Conservation (phyloP, 1,140 invertebrate species). For the Plectrocnemia conspersa region DNA sequence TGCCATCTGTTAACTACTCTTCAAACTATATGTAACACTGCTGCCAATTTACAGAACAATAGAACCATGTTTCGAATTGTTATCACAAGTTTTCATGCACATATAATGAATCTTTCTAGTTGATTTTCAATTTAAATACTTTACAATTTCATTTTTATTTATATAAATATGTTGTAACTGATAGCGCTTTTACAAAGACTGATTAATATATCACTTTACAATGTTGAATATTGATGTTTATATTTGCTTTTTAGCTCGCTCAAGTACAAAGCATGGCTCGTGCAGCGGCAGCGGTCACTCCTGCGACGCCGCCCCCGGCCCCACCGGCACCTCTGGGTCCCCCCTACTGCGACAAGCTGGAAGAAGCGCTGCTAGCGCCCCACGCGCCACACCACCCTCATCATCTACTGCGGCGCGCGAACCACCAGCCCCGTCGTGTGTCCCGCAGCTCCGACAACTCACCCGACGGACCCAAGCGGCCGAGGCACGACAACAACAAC, state of each 20-base stretch:
- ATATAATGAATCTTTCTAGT: too few species aligned
- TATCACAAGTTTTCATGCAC: too few species aligned
- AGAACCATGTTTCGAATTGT: too few species aligned
- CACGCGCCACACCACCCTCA: conserved; percentile 57
- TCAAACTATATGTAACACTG: too few species aligned
- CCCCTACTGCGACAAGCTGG: conserved; percentile 53
- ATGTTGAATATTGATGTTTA: too few species aligned
- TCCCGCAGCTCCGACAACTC: conserved; percentile 59
- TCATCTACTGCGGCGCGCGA: conserved; percentile 61
- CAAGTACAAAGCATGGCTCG: conserved; percentile 58
- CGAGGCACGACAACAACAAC: conserved; percentile 58
- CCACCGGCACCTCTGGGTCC: conserved; percentile 53
- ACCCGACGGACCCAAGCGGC: conserved; percentile 54
- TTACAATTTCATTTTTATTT: too few species aligned
- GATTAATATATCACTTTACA: too few species aligned
- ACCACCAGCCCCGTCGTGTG: conserved; percentile 58
- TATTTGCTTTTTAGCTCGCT: conserved; percentile 48
- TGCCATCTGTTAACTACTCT: too few species aligned
- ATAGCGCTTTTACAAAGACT: too few species aligned
- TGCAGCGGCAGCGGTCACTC: conserved; percentile 37
- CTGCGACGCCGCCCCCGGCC: conserved; percentile 48
- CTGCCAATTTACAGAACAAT: too few species aligned
- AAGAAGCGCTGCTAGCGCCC: conserved; percentile 57
- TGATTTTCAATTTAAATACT: too few species aligned
- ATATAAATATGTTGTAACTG: too few species aligned